Conservation (phyloP, 2,113 vertebrate genomes). For the Lota lota region DNA sequence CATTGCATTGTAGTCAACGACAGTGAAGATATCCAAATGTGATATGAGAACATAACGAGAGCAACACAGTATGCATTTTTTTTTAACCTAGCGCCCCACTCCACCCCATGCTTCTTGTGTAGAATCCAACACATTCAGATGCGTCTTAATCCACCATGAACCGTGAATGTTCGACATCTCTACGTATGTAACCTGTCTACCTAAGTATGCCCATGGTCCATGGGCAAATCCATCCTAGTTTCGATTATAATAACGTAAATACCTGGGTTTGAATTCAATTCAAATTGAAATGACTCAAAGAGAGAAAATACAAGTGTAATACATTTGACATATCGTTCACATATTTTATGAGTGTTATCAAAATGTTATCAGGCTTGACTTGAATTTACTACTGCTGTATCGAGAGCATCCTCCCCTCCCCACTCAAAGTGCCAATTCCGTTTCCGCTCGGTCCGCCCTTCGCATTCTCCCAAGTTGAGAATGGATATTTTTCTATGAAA, state of each 20-base stretch:
- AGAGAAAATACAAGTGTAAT: too few relatives aligned
- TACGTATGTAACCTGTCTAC: conserved; percentile 1
- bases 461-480: conserved; percentile 45
- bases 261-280: conserved; percentile 19
- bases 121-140: too few relatives aligned
- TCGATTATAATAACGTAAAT: conserved; percentile 23
- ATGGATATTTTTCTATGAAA: conserved; percentile 62
- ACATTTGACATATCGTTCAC: conserved; percentile 27
- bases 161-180: conserved; percentile 14
- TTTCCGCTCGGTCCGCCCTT: conserved; percentile 53
- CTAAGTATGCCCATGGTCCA: conserved; percentile 25
- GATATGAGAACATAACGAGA: too few relatives aligned
- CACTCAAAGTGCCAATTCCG: conserved; percentile 55
- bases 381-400: conserved; percentile 66
- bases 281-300: too few relatives aligned
- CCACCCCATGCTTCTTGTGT: too few relatives aligned
- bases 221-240: conserved; percentile 26
- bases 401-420: conserved; percentile 41
- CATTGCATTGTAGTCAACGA: conserved; percentile 28
- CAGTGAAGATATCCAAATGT: background rate
- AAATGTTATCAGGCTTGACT: conserved; percentile 60
- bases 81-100: background rate
- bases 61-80: background rate
- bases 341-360: conserved; percentile 62
- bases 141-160: too few relatives aligned